A percentile compares a stretch with the other conserved stretches of the same genome.
Conservation (phyloP, 2,797 vertebrate species). For the Carduelis carduelis region DNA sequence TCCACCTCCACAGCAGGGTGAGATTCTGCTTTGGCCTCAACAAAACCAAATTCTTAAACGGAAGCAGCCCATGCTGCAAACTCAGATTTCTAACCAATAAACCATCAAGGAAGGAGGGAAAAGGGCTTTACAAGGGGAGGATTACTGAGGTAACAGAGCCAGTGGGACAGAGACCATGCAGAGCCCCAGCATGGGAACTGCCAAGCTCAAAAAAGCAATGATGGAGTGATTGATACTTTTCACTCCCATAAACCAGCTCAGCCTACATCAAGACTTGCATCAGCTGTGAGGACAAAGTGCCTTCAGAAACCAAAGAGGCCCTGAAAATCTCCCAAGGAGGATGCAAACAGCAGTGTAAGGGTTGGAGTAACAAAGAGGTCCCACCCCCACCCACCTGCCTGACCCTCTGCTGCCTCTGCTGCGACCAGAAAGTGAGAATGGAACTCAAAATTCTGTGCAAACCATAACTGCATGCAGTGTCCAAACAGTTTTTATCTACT, state of each 20-base stretch:
- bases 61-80: neutral
- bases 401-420: neutral
- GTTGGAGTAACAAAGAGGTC: neutral
- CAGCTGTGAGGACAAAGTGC: neutral
- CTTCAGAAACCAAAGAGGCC: neutral
- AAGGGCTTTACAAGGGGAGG: neutral
- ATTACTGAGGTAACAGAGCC: neutral
- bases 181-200: neutral
- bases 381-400: neutral
- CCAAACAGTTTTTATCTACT: neutral
- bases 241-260: neutral
- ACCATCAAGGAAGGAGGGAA: neutral
- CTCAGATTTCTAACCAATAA: neutral
- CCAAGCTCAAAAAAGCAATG: neutral
- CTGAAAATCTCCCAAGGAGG: neutral
- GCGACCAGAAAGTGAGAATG: neutral
- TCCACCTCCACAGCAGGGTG: neutral
- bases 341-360: neutral
- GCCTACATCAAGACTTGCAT: neutral
- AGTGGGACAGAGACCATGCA: neutral
- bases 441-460: neutral
- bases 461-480: neutral
- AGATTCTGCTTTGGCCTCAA: neutral
- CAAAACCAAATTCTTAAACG: neutral
- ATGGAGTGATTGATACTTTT: neutral